Percentiles rank a stretch among this genome's conserved stretches.
These are phyloP conservation scores for Brachionus angularis DNA, from an alignment of 1,140 invertebrate genomes.

Conservation along the genomic window DNA sequence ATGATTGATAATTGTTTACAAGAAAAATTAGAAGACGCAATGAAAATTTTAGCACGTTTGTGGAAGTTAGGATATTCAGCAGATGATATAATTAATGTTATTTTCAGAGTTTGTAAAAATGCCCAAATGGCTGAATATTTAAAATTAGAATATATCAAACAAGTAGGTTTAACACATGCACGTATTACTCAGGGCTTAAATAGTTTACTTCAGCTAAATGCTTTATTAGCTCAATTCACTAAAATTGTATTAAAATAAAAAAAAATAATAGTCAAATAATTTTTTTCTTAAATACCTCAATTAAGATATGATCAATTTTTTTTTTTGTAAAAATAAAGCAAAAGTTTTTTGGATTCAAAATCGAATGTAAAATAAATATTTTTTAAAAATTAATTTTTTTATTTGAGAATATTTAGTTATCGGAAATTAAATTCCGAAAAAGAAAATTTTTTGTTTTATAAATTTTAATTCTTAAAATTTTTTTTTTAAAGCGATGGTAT, in stretches of 20 bases:
- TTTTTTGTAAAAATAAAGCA: neutral
- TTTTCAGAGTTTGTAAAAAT: slow-evolving; percentile 87
- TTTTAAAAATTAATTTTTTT: too few species aligned
- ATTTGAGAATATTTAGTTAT: too few species aligned
- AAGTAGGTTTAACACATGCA: slow-evolving; percentile 87
- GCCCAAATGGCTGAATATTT: slow-evolving; percentile 68
- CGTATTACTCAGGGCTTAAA: slow-evolving; percentile 80
- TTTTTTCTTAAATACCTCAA: neutral
- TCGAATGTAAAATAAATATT: neutral
- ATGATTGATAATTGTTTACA: slow-evolving; percentile 81
- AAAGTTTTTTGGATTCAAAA: neutral
- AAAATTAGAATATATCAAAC: slow-evolving; percentile 81
- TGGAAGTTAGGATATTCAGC: slow-evolving; percentile 89
- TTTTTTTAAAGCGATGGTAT: slow-evolving; percentile 2
- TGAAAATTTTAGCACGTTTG: slow-evolving; percentile 77
- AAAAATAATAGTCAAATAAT: neutral
- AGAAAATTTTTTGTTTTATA: neutral
- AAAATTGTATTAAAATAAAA: slow-evolving; percentile 35
- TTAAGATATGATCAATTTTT: neutral
- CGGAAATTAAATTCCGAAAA: slow-evolving; percentile 29
- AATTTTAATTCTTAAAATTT: neutral
- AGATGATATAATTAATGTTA: slow-evolving; percentile 90
- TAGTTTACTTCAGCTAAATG: slow-evolving; percentile 82
- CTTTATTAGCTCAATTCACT: slow-evolving; percentile 71
- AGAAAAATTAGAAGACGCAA: slow-evolving; percentile 79